Percentiles rank a stretch among this genome's conserved stretches.
Evolutionary conservation across 2,113 vertebrate genomes (phyloP).

Genomic region (Muntiacus reevesi): DNA sequence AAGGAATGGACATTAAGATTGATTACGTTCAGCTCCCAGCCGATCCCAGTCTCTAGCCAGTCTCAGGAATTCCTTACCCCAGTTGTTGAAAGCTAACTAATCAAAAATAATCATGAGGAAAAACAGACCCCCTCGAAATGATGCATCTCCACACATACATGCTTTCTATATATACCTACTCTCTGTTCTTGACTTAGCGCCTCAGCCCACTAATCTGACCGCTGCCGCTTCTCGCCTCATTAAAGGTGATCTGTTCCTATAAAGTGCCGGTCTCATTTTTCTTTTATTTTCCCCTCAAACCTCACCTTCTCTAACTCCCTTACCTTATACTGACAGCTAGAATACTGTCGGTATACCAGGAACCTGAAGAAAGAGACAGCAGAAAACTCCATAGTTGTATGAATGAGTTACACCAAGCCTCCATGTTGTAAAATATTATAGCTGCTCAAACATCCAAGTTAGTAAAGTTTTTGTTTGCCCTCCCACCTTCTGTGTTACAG

Average conservation of each 20-base stretch:
- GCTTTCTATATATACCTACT: neutral
- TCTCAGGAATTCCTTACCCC: neutral
- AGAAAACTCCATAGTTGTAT: neutral
- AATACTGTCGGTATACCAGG: neutral
- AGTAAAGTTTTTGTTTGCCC: neutral
- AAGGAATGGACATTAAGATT: neutral
- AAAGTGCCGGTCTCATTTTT: accelerated
- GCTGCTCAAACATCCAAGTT: neutral
- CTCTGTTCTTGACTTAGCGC: neutral
- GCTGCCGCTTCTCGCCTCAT: neutral
- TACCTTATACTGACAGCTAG: neutral
- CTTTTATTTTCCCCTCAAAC: neutral
- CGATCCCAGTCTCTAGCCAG: neutral
- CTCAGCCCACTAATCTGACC: neutral
- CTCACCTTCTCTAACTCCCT: neutral
- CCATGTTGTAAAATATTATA: neutral
- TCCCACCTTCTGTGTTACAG: neutral
- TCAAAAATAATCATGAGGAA: neutral
- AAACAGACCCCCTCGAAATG: neutral
- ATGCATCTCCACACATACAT: neutral
- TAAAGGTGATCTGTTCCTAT: neutral
- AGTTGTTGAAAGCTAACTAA: neutral
- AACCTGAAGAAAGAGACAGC: neutral
- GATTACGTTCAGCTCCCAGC: neutral
- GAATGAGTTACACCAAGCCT: neutral